Base-by-base conservation (phyloP, 1,140 invertebrate species). In the Ectropis grisescens region DNA sequence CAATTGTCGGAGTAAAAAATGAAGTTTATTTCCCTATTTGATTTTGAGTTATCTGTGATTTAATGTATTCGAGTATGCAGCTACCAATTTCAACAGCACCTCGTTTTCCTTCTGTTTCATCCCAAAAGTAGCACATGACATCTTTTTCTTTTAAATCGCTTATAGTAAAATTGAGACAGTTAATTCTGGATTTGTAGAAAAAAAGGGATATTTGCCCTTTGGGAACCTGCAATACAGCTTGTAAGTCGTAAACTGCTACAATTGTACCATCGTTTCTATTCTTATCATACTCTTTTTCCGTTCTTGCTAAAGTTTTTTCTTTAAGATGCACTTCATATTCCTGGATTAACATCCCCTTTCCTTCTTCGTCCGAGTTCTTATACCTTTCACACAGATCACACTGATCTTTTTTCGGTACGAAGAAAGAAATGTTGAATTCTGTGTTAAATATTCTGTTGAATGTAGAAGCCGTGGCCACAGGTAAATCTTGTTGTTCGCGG, bases 381-480 rank as follows among this genome's bases (percentile, higher is more conserved):
- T 41, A 68, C n/a, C 44, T 31, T 30, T 53, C 48, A 33, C 70
- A 76, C 4, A 39, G 13, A 27, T 75, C 57, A 32, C 72, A 78
- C 31, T 61, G 58, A 47, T 82, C 66, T 47, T 81, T 81, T 52
- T 75, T 78, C 4, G 68, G 64, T 32, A 46, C 50, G 33, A 55
- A 62, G 34, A 69, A 74, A 40, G 37, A 37, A 30, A 78, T 49
- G 42, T 72, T 70, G 16, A 65, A 71, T 33, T 62, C 33, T 6
- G 31, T 50, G 32, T 66, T 61, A 34, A 67, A 74, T 16, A 35
- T 35, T 11, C 33, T 25, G 11, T n/a, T n/a, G n/a, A n/a, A n/a
- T n/a, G n/a, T n/a, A n/a, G n/a, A n/a, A n/a, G n/a, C n/a, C n/a
- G n/a, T n/a, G n/a, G n/a, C n/a, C n/a, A n/a, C n/a, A n/a, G n/a